Evolutionary conservation across 2,888 invertebrate genomes (phyloP).

Genomic region (Hyposoter didymator): DNA sequence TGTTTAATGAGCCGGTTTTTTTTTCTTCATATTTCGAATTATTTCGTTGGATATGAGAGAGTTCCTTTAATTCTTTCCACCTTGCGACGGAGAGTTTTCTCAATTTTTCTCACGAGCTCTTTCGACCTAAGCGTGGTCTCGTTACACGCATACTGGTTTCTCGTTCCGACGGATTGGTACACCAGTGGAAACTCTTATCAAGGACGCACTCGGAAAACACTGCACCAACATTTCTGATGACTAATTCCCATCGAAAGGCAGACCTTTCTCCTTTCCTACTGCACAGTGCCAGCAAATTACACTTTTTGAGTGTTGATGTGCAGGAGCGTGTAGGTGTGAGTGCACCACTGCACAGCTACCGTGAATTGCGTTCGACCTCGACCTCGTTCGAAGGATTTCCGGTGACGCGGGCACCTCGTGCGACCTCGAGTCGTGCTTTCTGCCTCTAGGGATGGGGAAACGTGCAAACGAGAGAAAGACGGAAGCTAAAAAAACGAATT

Average conservation of each 20-base stretch:
- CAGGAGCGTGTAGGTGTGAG: neutral
- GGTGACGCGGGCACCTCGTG: constrained; percentile 56
- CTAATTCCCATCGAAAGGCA: constrained; percentile 57
- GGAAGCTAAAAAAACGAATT: neutral
- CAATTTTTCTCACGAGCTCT: constrained; percentile 30
- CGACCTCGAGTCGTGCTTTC: constrained; percentile 64
- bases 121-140: constrained; percentile 1
- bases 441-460: constrained; percentile 55
- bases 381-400: constrained; percentile 70
- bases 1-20: neutral
- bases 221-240: constrained; percentile 50
- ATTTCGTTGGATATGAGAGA: neutral
- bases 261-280: constrained; percentile 32
- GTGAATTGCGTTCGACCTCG: constrained; percentile 67
- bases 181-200: constrained; percentile 57
- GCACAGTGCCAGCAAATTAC: constrained; percentile 14
- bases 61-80: constrained; percentile 17
- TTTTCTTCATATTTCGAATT: neutral
- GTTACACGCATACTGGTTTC: constrained; percentile 12
- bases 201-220: constrained; percentile 51
- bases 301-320: constrained; percentile 11
- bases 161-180: constrained; percentile 19
- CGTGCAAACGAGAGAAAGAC: constrained; percentile 25
- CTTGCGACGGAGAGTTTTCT: constrained; percentile 44
- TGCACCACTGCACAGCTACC: constrained; percentile 38